phyloP scores from a whole-genome alignment of 2,797 vertebrate species.

The Enoplosus armatus region DNA sequence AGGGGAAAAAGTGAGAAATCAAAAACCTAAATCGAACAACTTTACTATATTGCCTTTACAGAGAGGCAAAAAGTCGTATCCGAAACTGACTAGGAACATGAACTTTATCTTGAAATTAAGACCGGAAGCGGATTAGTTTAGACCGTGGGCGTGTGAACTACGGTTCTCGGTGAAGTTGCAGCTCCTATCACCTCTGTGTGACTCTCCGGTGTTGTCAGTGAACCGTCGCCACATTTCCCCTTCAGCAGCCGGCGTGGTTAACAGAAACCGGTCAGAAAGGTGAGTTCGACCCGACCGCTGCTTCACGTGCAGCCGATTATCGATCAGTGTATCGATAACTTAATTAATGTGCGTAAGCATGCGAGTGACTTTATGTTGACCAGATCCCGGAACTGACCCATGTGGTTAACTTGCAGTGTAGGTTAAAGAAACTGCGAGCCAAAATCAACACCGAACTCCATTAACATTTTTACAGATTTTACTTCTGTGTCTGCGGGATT shows the following conservation, averaged over 20 bases:
- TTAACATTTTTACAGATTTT: neutral
- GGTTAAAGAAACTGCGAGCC: neutral
- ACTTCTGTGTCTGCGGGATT: fast-evolving
- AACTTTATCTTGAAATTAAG: slow-evolving; percentile 47
- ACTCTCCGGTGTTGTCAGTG: neutral
- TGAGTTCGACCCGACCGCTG: slow-evolving; percentile 19
- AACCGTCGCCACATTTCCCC: slow-evolving; percentile 11
- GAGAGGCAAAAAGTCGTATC: neutral
- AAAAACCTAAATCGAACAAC: neutral
- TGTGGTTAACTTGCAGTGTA: neutral
- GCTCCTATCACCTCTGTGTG: slow-evolving; percentile 40
- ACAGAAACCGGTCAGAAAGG: slow-evolving; percentile 38
- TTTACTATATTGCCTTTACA: neutral
- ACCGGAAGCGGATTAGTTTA: slow-evolving; percentile 37
- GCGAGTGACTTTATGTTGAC: neutral
- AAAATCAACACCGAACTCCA: neutral
- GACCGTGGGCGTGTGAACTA: fast-evolving
- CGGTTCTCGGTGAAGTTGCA: neutral
- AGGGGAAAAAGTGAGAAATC: neutral
- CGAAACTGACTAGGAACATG: neutral
- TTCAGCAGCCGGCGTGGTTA: slow-evolving; percentile 1
- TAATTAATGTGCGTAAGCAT: too few species aligned
- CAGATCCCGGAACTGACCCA: slow-evolving; percentile 10
- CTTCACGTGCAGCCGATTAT: neutral
- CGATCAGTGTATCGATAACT: neutral